phyloP scores from a whole-genome alignment of 2,797 vertebrate genomes.

The Halcyon smyrnensis region DNA sequence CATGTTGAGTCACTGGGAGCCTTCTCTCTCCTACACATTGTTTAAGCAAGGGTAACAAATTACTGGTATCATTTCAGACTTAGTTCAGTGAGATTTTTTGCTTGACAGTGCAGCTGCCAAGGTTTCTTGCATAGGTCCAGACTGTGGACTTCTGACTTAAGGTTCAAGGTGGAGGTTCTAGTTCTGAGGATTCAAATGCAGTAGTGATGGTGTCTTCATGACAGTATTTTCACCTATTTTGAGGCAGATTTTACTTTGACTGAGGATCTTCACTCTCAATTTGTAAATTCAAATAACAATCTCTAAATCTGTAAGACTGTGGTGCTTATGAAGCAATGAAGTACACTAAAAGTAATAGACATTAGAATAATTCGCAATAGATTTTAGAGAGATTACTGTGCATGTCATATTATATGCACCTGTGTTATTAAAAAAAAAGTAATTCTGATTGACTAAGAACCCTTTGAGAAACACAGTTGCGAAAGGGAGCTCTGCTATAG shows the following conservation, averaged over 20 bases:
- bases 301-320: neutral
- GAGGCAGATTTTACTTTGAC: neutral
- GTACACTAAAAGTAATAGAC: neutral
- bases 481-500: neutral
- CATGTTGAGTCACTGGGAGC: neutral
- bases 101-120: neutral
- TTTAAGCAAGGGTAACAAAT: slow-evolving; percentile 54
- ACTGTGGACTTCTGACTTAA: neutral
- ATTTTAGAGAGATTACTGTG: neutral
- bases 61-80: neutral
- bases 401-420: neutral
- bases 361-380: neutral
- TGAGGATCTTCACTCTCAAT: neutral
- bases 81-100: slow-evolving; percentile 14
- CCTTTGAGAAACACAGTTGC: neutral
- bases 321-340: neutral
- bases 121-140: neutral
- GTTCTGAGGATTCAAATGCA: neutral
- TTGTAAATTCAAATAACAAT: neutral
- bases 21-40: slow-evolving; percentile 31
- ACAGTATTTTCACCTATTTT: neutral
- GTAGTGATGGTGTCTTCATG: neutral
- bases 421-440: neutral
- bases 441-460: neutral
- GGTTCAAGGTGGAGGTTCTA: neutral